Base-by-base conservation (phyloP, 2,797 vertebrate species). In the Spinus olivaceus region DNA sequence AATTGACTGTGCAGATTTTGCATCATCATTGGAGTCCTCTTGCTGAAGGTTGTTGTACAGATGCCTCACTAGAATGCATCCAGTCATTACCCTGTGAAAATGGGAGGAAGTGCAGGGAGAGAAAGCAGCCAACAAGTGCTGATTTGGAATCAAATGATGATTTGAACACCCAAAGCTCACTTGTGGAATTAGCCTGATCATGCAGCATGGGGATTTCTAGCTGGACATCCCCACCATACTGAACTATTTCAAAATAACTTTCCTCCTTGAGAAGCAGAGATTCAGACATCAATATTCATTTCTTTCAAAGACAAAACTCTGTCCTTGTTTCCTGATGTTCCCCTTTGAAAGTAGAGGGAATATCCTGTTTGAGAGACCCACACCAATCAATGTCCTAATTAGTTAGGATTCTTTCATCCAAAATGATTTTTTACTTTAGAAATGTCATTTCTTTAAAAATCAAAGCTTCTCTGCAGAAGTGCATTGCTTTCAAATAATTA, bases 131-230 rank as follows among this genome's bases (percentile, higher is more conserved):
- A 84, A 25, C 5, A 39, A 86, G 41, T 10, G 49, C 72, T 51
- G 57, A 73, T 32, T 46, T 39, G 39, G 33, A 88, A 69, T 66
- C 78, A 37, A 37, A 37, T 37, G 37, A 37, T 37, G 37, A 37
- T 37, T 37, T 37, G 56, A 63, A 41, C 82, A 81, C 80, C 71
- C 81, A 83, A 74, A 83, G 56, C 56, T 94, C 47, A 63, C 70
- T 13, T 85, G 69, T 95, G 54, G 94, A 95, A 96, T 94, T 63
- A 94, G 79, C 72, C 72, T 92, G 74, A 39, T 76, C 92, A 89
- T 35, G 53, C 77, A 88, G 79, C 42, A 72, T 2, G 16, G 44
- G 14, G 70, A 64, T 85, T 64, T 73, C 81, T 49, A 17, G 14
- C 6, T 35, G 30, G 64, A 16, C 33, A 82, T 47, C 49, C 8